Conservation (phyloP, 1,140 invertebrate genomes). For the Drosophila nasuta region DNA sequence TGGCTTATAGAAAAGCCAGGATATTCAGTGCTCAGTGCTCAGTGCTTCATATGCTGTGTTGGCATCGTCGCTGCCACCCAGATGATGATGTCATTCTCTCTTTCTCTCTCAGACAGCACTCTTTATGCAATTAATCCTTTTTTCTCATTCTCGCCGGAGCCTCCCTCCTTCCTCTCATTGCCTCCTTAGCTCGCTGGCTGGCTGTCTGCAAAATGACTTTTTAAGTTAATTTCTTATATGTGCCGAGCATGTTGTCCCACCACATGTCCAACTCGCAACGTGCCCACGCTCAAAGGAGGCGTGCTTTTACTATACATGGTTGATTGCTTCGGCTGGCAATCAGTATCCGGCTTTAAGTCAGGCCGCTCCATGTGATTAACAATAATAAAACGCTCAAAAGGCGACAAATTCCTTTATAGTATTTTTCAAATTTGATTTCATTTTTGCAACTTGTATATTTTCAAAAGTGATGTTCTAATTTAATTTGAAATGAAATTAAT, state of each 20-base stretch:
- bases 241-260: constrained; percentile 61
- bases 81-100: constrained; percentile 33
- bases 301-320: constrained; percentile 19
- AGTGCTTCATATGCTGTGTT: constrained; percentile 41
- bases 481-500: no score
- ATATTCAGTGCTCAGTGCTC: constrained; percentile 65
- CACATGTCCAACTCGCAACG: constrained; percentile 31
- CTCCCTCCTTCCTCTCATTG: constrained; percentile 29
- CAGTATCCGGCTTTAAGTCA: constrained; percentile 23
- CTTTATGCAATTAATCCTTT: constrained; percentile 79
- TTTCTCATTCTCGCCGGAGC: constrained; percentile 47
- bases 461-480: no score
- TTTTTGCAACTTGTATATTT: not conserved
- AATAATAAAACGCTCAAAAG: constrained; percentile 6
- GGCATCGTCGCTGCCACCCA: constrained; percentile 39
- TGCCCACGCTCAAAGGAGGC: not conserved
- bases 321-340: constrained; percentile 34
- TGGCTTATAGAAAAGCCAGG: constrained; percentile 79
- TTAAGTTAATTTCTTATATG: constrained; percentile 80
- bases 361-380: constrained; percentile 13
- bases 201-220: constrained; percentile 75
- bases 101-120: constrained; percentile 28
- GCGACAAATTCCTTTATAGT: not conserved
- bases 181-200: constrained; percentile 48
- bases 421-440: not conserved